phyloP scores from a whole-genome alignment of 1,140 invertebrate genomes.

The Zaprionus davidi region DNA sequence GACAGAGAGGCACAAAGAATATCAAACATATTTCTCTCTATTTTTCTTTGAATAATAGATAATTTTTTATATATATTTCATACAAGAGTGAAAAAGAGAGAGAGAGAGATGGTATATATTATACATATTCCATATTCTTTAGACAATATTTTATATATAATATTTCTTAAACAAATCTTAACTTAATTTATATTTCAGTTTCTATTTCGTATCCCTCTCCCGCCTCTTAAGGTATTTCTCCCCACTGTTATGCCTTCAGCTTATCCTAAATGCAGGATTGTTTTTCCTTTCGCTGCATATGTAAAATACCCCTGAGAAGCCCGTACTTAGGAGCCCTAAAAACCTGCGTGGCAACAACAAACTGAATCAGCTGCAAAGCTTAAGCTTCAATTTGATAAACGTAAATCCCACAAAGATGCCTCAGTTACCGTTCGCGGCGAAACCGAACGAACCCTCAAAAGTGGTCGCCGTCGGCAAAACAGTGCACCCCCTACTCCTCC shows the following conservation, averaged over 20 bases:
- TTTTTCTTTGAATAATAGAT: too few species aligned
- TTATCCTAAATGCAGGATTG: slow-evolving; percentile 1
- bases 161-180: neutral
- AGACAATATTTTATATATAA: neutral
- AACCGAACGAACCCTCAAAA: slow-evolving; percentile 53
- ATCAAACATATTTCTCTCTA: neutral
- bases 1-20: neutral
- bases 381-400: slow-evolving; percentile 75
- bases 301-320: slow-evolving; percentile 6
- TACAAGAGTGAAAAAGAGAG: neutral
- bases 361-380: slow-evolving; percentile 56
- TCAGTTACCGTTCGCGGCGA: slow-evolving; percentile 21
- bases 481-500: neutral
- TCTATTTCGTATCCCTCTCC: neutral
- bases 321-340: slow-evolving; percentile 8
- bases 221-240: neutral
- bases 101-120: neutral
- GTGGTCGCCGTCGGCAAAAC: slow-evolving; percentile 28
- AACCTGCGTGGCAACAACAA: slow-evolving; percentile 38
- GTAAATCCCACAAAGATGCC: slow-evolving; percentile 55
- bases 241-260: neutral
- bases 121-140: neutral
- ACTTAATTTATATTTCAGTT: neutral
- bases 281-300: slow-evolving; percentile 10
- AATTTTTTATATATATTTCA: too few species aligned